Evolutionary conservation across 2,113 vertebrate genomes (phyloP).

Genomic region (Oplegnathus fasciatus): DNA sequence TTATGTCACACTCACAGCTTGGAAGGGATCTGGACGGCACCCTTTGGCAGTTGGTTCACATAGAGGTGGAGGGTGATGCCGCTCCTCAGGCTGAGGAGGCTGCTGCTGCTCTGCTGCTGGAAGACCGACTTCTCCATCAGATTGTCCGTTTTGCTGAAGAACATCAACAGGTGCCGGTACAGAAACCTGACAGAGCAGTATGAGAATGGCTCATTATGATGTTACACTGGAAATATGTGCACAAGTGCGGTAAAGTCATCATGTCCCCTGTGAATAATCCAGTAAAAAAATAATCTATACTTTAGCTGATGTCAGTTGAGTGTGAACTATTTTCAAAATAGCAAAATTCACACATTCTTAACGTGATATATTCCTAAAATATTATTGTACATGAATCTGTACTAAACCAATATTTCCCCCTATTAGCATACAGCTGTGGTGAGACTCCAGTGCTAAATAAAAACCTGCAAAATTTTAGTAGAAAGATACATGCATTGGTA

Average conservation of each 20-base stretch:
- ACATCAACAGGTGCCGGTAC: conserved; percentile 93
- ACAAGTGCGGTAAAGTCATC: too few species aligned
- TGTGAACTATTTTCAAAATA: not conserved
- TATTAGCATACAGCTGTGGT: too few species aligned
- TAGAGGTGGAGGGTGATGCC: conserved; percentile 90
- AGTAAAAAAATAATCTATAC: not conserved
- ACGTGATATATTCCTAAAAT: not conserved
- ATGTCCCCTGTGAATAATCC: not conserved
- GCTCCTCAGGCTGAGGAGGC: conserved; percentile 89
- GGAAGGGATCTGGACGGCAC: conserved; percentile 89
- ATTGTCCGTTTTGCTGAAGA: conserved; percentile 88
- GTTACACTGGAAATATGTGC: too few species aligned
- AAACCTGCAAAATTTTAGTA: too few species aligned
- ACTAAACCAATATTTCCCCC: not conserved
- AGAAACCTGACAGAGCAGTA: conserved; percentile 81
- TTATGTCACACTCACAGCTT: conserved; percentile 86
- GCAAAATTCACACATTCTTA: not conserved
- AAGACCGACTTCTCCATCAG: conserved; percentile 91
- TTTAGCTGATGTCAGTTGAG: not conserved
- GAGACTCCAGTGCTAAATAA: too few species aligned
- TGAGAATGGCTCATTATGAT: not conserved
- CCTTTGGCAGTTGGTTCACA: conserved; percentile 94
- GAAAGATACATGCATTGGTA: too few species aligned
- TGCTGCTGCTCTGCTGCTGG: conserved; percentile 82
- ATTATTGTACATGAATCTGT: not conserved